Evolutionary conservation across 2,797 vertebrate genomes (phyloP).

Genomic region (Okamejei kenojei): DNA sequence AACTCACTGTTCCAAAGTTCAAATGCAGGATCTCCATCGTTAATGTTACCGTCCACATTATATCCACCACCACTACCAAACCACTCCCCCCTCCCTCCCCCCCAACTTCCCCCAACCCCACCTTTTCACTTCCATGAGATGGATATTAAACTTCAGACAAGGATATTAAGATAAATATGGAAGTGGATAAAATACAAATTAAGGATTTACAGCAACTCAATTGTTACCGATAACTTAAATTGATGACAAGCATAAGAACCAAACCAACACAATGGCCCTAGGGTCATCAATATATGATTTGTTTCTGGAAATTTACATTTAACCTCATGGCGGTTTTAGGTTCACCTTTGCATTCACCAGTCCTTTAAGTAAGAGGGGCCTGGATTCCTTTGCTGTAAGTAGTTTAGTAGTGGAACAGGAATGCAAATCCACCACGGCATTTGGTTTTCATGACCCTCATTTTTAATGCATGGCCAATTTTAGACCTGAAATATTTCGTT

Average conservation of each 20-base stretch:
- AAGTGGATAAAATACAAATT: not conserved
- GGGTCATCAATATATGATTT: not conserved
- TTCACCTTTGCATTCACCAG: not conserved
- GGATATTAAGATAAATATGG: not conserved
- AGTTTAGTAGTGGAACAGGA: not conserved
- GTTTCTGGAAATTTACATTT: not conserved
- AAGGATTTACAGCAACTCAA: not conserved
- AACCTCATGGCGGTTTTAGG: not conserved
- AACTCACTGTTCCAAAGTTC: conserved; percentile 12
- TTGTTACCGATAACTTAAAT: not conserved
- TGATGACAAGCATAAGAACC: not conserved
- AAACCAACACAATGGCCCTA: not conserved
- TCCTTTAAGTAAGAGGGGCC: not conserved
- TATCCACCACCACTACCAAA: too few relatives aligned
- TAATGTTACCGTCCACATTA: conserved; percentile 22
- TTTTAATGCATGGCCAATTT: not conserved
- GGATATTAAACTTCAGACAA: not conserved
- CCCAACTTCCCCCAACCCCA: too few relatives aligned
- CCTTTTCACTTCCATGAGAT: not conserved
- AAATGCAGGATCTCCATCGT: conserved; percentile 9
- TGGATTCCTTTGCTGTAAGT: not conserved
- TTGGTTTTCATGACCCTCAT: not conserved
- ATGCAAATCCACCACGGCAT: not conserved
- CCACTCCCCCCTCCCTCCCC: too few relatives aligned
- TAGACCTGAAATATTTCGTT: not conserved